A percentile compares a stretch with the other conserved stretches of the same genome.
These are phyloP conservation scores for Mobula birostris DNA, from an alignment of 2,113 vertebrate species.

Conservation along the genomic window DNA sequence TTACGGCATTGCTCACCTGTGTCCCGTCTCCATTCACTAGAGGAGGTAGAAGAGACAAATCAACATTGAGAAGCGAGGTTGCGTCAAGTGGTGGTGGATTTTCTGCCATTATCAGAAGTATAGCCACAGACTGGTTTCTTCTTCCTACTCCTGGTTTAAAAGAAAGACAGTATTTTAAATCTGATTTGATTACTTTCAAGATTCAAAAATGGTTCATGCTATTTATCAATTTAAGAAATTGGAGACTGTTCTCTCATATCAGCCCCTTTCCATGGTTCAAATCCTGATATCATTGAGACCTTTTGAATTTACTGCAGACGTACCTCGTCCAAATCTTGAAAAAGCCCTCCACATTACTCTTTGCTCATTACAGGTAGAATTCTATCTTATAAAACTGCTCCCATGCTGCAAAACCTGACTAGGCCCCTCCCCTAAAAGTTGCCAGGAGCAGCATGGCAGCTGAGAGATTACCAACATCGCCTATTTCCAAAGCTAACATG, in stretches of 20 bases:
- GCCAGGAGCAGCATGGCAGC: background rate
- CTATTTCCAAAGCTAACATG: background rate
- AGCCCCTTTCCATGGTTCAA: background rate
- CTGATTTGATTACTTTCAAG: background rate
- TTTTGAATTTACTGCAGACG: background rate
- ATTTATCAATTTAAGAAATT: background rate
- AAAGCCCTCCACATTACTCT: background rate
- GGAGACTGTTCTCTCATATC: background rate
- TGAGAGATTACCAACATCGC: background rate
- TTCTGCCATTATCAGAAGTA: constrained; percentile 88
- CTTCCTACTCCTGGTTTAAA: constrained; percentile 47
- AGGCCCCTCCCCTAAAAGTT: background rate
- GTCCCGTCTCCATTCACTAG: constrained; percentile 89
- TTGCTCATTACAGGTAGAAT: background rate
- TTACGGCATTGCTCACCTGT: constrained; percentile 66
- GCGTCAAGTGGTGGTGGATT: constrained; percentile 87
- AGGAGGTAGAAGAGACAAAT: constrained; percentile 81
- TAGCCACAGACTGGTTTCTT: constrained; percentile 58
- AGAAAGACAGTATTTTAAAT: constrained; percentile 38
- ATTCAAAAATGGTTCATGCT: background rate
- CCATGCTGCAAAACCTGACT: background rate
- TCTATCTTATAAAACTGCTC: background rate
- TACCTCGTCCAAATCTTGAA: background rate
- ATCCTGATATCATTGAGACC: background rate
- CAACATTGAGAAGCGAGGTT: constrained; percentile 80